Base-by-base conservation (phyloP, 1,140 invertebrate species). In the Cotesia vestalis region DNA sequence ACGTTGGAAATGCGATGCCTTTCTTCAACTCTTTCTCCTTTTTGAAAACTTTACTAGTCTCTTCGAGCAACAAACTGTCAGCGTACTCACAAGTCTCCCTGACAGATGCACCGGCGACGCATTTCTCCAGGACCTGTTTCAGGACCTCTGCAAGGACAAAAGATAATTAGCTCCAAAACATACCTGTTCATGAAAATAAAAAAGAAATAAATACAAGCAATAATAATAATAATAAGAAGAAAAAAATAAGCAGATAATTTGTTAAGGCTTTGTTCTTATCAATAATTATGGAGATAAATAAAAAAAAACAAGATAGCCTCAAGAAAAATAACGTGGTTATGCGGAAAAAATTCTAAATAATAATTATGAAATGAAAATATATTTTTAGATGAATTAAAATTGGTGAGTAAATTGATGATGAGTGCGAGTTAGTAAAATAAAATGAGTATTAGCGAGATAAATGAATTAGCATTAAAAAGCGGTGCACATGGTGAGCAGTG, bases 11-110 rank as follows among this genome's bases (percentile, higher is more conserved):
- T 52, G 98, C 98, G 82, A 99, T 98, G 82, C 96, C 96, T 88
- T 99, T 99, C 83, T 97, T 98, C 76, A 98, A 89, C 76, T 98
- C 96, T 85, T 99, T 99, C 82, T 99, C 96, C 83, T 98, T 99
- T 88, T 99, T 99, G 87, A 98, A 99, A 69, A 98, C 94, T 88
- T 97, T 98, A 74, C 90, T 91, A 62, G 97, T 98, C 88, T 98
- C 97, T 80, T 99, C 97, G 36, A 90, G 81, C 40, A 99, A 86
- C 66, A 95, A 88, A 78, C 91, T 91, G 86, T 99, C 98, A 53
- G 97, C 97, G 87, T 91, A 92, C 83, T 95, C 93, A 88, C 98
- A 99, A 76, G 99, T 91, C 80, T 96, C 93, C 77, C 94, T 90
- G 4, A 98, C 96, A 66, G 95, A 97, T 40, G 93, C 94, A 75